phyloP scores from a whole-genome alignment of 2,113 vertebrate genomes.

The Azemiops feae region DNA sequence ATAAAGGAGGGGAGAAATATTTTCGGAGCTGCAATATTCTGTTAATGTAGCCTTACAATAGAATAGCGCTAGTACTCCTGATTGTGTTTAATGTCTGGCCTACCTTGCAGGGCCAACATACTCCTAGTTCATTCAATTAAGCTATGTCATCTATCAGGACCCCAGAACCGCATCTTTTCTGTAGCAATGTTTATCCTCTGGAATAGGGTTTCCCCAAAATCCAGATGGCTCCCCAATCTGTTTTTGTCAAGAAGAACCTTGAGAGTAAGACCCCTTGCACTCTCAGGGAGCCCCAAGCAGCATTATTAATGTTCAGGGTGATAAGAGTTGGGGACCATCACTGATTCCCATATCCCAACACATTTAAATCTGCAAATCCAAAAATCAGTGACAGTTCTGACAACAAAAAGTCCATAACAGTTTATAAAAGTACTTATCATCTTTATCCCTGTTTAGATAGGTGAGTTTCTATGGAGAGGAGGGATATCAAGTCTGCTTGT shows the following conservation, averaged over 20 bases:
- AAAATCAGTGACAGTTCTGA: background rate
- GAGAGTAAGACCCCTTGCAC: background rate
- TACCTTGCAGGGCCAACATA: background rate
- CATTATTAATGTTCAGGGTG: background rate
- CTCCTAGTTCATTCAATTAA: background rate
- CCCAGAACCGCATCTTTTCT: background rate
- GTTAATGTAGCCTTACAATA: background rate
- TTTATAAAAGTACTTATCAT: background rate
- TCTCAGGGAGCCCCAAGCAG: background rate
- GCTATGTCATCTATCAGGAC: background rate
- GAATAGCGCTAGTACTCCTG: background rate
- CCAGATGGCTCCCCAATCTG: background rate
- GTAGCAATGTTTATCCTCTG: background rate
- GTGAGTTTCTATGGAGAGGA: background rate
- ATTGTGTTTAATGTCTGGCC: background rate
- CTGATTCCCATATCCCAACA: background rate
- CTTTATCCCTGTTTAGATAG: background rate
- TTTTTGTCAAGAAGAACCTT: background rate
- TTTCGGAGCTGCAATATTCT: background rate
- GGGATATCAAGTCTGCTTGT: background rate
- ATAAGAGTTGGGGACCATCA: background rate
- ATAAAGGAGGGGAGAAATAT: background rate
- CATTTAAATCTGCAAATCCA: background rate
- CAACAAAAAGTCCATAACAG: background rate
- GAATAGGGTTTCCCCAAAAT: background rate